Conservation (phyloP, 2,888 invertebrate genomes). For the Dicyrtomina minuta region DNA sequence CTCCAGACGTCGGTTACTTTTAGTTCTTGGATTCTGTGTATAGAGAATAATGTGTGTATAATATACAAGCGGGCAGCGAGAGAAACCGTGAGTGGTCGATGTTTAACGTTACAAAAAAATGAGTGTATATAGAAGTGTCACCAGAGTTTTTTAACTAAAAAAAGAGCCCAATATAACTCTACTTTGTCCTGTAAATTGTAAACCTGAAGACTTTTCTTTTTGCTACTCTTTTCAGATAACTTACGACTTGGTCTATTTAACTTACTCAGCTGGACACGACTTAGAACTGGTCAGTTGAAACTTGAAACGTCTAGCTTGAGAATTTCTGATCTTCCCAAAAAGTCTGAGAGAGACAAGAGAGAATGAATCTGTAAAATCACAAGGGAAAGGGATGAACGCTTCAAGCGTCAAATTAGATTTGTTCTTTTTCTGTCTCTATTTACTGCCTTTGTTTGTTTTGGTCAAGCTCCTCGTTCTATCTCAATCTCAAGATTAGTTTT, state of each 20-base stretch:
- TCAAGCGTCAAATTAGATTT: no score
- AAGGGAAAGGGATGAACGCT: no score
- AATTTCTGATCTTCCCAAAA: no score
- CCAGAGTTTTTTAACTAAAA: not conserved
- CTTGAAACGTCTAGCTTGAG: no score
- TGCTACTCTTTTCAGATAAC: not conserved
- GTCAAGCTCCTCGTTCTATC: no score
- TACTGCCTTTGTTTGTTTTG: no score
- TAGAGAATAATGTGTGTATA: not conserved
- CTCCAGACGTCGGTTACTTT: no score
- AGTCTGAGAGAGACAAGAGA: no score
- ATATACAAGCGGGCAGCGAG: conserved; percentile 13
- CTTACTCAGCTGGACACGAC: conserved; percentile 2
- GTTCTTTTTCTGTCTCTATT: no score
- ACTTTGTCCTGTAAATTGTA: conserved; percentile 1
- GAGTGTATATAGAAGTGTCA: not conserved
- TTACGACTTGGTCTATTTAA: not conserved
- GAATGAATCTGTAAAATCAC: no score
- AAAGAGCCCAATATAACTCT: not conserved
- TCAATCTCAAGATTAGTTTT: no score
- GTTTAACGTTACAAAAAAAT: not conserved
- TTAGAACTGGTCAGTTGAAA: no score
- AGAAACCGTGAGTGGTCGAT: conserved; percentile 4
- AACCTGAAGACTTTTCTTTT: not conserved
- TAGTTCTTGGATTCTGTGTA: not conserved